A percentile compares a stretch with the other conserved stretches of the same genome.
Conservation (phyloP, 2,888 invertebrate genomes). For the Merodon equestris region DNA sequence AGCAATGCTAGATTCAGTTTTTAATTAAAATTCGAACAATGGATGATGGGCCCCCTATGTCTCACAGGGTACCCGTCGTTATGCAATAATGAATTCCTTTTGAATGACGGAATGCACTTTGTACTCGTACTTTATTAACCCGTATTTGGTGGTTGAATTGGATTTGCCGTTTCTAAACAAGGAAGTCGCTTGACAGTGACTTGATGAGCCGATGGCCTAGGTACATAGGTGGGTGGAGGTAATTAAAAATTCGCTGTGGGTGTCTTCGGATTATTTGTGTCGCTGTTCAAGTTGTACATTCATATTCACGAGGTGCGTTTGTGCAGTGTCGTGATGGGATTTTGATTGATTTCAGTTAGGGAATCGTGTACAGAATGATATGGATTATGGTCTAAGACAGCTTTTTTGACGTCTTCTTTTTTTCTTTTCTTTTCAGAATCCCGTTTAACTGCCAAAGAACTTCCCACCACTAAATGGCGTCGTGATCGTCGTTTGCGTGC, state of each 20-base stretch:
- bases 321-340: background rate
- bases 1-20: background rate
- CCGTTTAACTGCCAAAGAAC: constrained; percentile 81
- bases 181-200: constrained; percentile 53
- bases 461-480: constrained; percentile 86
- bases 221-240: constrained; percentile 23
- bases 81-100: constrained; percentile 57
- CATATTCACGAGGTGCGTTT: constrained; percentile 23
- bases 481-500: constrained; percentile 83
- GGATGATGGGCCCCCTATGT: background rate
- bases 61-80: constrained; percentile 20
- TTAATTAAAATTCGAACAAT: constrained; percentile 10
- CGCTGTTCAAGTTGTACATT: constrained; percentile 25
- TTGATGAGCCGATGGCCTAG: background rate
- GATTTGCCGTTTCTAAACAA: constrained; percentile 60
- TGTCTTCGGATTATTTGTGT: constrained; percentile 21
- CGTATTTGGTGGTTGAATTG: constrained; percentile 49
- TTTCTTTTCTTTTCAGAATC: constrained; percentile 74
- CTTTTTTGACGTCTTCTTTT: no score
- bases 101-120: constrained; percentile 51
- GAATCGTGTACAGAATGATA: no score
- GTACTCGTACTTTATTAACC: constrained; percentile 57
- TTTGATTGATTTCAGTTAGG: background rate
- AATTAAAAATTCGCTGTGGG: constrained; percentile 55
- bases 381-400: no score